phyloP scores from a whole-genome alignment of 2,113 vertebrate genomes.

The Malaclemys terrapin region DNA sequence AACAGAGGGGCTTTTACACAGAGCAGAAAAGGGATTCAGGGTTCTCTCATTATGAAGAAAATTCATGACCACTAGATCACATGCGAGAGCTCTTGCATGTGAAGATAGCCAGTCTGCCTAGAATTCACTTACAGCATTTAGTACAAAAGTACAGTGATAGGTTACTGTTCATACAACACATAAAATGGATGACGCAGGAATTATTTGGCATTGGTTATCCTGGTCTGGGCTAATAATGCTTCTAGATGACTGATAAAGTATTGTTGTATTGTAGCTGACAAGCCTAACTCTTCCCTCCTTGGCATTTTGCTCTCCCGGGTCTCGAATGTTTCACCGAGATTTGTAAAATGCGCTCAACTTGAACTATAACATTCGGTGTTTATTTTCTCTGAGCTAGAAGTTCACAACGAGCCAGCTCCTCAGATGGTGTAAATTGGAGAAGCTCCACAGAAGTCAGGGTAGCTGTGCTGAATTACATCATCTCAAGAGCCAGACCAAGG shows the following conservation, averaged over 20 bases:
- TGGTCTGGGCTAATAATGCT: neutral
- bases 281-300: neutral
- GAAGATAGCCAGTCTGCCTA: neutral
- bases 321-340: neutral
- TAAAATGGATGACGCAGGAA: neutral
- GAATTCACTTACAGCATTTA: accelerated
- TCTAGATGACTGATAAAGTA: neutral
- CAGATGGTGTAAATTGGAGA: neutral
- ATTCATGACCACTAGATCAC: neutral
- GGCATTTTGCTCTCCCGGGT: neutral
- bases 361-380: neutral
- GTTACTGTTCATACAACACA: neutral
- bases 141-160: accelerated
- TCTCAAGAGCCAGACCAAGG: neutral
- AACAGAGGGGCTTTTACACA: constrained; percentile 42
- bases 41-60: accelerated
- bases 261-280: neutral
- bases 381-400: neutral
- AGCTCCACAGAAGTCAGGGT: neutral
- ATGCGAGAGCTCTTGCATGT: accelerated
- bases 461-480: neutral
- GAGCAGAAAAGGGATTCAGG: neutral
- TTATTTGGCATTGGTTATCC: neutral
- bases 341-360: neutral
- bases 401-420: neutral